Evolutionary conservation across 2,888 invertebrate genomes (phyloP), one percentile per base, ranked within the genome.

Genomic region (Molorchus minor): DNA sequence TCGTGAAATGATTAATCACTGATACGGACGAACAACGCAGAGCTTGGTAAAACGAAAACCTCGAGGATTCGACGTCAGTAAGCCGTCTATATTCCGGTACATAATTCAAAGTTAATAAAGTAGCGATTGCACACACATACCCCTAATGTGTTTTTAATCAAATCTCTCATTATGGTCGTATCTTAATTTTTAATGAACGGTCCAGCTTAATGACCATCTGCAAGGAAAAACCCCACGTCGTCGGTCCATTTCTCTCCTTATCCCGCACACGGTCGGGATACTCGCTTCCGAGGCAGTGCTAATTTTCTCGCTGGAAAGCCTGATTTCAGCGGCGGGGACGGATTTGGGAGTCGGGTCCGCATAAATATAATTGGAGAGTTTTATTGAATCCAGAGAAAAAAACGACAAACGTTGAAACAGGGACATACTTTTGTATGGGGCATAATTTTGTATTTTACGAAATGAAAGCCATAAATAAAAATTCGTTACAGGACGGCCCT

Each of bases 141-240:
- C 77, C 76, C 72, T 79, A 80, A 80, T 80, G 79, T 75, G 78
- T 79, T 80, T 80, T 80, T 80, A 80, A 80, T 80, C 79, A 79
- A 79, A 79, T 79, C 77, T 78, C 77, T 78, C 78, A 79, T 80
- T 79, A 79, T 70, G 73, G 75, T 72, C 72, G 75, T 75, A 78
- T 78, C 79, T 79, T 77, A 79, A 79, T 80, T 78, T 79, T 80
- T 80, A 79, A 80, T 79, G 78, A 77, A 77, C 71, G 74, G 73
- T 64, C 71, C 68, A 62, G 64, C 65, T 58, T 65, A 65, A 65
- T 63, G 65, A 65, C 65, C 62, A 53, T 60, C 61, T 49, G 53
- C 47, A 64, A 41, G 17, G 52, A 52, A 52, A 52, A 52, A 52
- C 52, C 58, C 56, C 54, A 56, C 60, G 60, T 58, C 55, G 46